Conservation (phyloP, 1,140 invertebrate genomes). For the Phenacoccus solenopsis region DNA sequence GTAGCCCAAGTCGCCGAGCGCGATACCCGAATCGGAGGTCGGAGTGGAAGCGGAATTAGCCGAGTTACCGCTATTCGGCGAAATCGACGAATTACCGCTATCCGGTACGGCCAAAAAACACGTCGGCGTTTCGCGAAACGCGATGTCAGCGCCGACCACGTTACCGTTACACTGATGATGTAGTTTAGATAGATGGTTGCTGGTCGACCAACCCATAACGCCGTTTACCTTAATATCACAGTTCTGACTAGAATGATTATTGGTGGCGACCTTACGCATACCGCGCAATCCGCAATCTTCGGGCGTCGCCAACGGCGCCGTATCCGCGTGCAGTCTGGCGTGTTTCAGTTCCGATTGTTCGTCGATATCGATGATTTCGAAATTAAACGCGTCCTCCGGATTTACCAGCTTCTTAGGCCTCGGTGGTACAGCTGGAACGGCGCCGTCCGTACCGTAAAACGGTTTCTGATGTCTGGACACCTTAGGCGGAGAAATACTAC, state of each 20-base stretch:
- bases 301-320: neutral
- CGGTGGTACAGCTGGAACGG: conserved; percentile 21
- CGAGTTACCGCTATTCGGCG: neutral
- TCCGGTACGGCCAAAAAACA: neutral
- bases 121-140: too few species aligned
- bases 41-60: neutral
- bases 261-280: neutral
- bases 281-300: neutral
- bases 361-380: conserved; percentile 64
- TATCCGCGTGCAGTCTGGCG: neutral
- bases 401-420: conserved; percentile 28
- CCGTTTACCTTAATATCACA: conserved; percentile 9
- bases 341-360: conserved; percentile 34
- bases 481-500: conserved; percentile 25
- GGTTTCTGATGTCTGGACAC: conserved; percentile 29
- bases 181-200: conserved; percentile 20
- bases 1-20: neutral
- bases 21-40: neutral
- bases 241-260: conserved; percentile 19
- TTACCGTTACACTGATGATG: neutral
- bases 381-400: conserved; percentile 58
- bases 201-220: neutral
- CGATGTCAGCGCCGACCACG: neutral
- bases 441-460: conserved; percentile 10
- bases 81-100: neutral